Conservation (phyloP, 2,113 vertebrate species). For the Gasterosteus nipponicus region DNA sequence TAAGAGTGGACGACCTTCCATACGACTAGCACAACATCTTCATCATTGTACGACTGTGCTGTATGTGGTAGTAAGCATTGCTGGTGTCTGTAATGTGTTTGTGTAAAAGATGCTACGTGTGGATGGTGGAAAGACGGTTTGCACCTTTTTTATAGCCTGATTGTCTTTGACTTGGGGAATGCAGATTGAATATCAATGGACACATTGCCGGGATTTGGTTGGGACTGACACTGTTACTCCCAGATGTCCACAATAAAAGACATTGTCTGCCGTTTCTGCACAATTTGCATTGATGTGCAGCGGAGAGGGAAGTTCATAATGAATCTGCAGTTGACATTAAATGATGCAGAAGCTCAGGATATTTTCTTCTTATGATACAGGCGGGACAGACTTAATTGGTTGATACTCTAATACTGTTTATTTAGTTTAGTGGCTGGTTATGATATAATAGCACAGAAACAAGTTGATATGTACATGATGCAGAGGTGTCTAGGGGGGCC, state of each 20-base stretch:
- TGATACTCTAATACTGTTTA: background rate
- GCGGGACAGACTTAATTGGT: background rate
- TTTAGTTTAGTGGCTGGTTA: background rate
- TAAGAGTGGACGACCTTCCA: conserved; percentile 58
- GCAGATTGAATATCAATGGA: conserved; percentile 2
- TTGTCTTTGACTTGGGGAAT: conserved; percentile 12
- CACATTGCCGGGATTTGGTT: background rate
- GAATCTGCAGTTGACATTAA: background rate
- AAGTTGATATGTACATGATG: background rate
- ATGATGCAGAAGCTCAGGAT: background rate
- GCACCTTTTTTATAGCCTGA: conserved; percentile 24
- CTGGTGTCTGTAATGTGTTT: background rate
- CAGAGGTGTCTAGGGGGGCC: background rate
- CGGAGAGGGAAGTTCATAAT: background rate
- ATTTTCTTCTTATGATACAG: background rate
- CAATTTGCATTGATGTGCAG: conserved; percentile 25
- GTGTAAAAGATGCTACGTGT: background rate
- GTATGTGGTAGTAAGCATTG: background rate
- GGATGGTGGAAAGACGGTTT: background rate
- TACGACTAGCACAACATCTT: conserved; percentile 52
- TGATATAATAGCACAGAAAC: background rate
- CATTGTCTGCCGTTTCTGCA: background rate
- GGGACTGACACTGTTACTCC: background rate
- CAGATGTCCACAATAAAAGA: conserved; percentile 14
- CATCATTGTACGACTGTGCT: conserved; percentile 39